Base-by-base conservation (phyloP, 2,113 vertebrate genomes). In the Spheniscus mendiculus region DNA sequence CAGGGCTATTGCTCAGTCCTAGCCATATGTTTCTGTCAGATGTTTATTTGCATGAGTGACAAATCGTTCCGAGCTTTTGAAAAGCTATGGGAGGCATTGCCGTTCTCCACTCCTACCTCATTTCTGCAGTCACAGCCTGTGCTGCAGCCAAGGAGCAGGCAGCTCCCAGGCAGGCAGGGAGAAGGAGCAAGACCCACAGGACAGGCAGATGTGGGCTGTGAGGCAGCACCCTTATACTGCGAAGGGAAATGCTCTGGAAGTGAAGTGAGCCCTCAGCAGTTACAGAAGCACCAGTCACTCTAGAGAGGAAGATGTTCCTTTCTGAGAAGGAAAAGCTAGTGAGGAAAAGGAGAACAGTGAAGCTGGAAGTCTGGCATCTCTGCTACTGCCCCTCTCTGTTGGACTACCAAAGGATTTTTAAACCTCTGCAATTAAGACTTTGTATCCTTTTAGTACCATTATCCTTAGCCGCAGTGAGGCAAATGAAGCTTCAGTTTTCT, bases 11-110 rank as follows among this genome's bases (percentile, higher is more conserved):
- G 93, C 89, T 97, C 89, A 94, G 56, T 94, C 91, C 71, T 80
- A 40, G 62, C 93, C 93, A 67, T 91, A 77, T 95, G 93, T 56
- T 96, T 78, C 88, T 89, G 72, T 89, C 93, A 94, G 79, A 74
- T 85, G 69, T 92, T 96, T 92, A 40, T 74, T 70, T 95, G 89
- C 76, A 69, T 15, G 1, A 78, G 62, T 87, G 81, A 76, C 83
- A 88, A 92, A 67, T 92, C 5, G 0, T 63, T 96, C 56, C 44
- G 80, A 86, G 93, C 27, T 7, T 72, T 83, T 80, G 79, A 86
- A 92, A 88, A 86, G 63, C 93, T 47, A 19, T 1, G 3, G 70
- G 66, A 90, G 61, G 74, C 49, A 20, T 17, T 79, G 89, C 86
- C 4, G 2, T 58, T 79, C 52, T 42, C 27, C 74, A 74, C 50